phyloP scores from a whole-genome alignment of 2,888 invertebrate species.

The Keiferia lycopersicella region DNA sequence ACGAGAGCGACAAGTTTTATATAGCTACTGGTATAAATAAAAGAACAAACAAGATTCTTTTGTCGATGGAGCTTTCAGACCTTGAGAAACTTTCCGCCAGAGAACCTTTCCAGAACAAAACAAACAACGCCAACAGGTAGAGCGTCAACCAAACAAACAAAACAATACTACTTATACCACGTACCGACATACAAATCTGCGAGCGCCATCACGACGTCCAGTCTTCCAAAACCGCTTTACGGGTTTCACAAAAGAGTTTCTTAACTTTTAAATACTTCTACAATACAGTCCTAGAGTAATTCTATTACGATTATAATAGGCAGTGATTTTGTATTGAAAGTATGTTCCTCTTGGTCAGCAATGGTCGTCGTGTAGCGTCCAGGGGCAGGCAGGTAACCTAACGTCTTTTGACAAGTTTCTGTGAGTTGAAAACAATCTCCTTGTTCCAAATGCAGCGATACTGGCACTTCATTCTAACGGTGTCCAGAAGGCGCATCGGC shows the following conservation, averaged over 20 bases:
- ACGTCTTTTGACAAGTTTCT: conserved; percentile 96
- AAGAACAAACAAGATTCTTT: background rate
- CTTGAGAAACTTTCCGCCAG: conserved; percentile 59
- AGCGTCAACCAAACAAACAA: conserved; percentile 29
- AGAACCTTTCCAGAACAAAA: conserved; percentile 51
- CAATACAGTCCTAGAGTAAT: conserved; percentile 63
- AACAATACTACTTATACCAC: conserved; percentile 56
- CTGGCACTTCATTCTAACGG: conserved; percentile 85
- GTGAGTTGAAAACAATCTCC: conserved; percentile 95
- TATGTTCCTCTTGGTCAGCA: conserved; percentile 64
- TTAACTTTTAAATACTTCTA: conserved; percentile 62
- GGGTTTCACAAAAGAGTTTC: conserved; percentile 52
- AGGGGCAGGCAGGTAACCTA: conserved; percentile 74
- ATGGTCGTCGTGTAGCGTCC: conserved; percentile 68
- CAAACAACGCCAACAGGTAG: conserved; percentile 42
- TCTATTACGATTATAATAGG: conserved; percentile 66
- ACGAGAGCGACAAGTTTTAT: conserved; percentile 9
- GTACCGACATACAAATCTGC: conserved; percentile 75
- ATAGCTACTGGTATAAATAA: background rate
- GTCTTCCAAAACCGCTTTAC: conserved; percentile 46
- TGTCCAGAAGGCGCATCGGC: conserved; percentile 70
- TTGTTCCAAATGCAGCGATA: conserved; percentile 96
- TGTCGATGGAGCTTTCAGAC: conserved; percentile 48
- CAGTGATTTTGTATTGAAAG: conserved; percentile 65
- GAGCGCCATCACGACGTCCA: conserved; percentile 69